Conservation (phyloP, 2,113 vertebrate species). For the Corvus moneduloides region DNA sequence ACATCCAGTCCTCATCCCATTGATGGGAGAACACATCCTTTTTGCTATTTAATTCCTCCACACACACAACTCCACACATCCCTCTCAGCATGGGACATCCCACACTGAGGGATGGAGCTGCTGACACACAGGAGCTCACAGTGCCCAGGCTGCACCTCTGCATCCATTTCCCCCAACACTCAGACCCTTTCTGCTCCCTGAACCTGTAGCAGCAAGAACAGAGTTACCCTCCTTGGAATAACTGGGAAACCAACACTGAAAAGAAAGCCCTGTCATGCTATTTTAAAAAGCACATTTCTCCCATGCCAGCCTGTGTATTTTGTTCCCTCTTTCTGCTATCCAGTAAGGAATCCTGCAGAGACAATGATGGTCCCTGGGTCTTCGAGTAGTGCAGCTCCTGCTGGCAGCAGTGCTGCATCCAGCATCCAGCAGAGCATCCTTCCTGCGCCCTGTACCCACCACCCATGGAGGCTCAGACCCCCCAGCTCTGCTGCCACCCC, state of each 20-base stretch:
- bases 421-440: constrained; percentile 25
- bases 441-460: not conserved
- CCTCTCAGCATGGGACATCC: rapidly evolving
- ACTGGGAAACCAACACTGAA: not conserved
- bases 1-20: not conserved
- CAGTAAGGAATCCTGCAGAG: not conserved
- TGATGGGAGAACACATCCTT: not conserved
- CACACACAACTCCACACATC: rapidly evolving
- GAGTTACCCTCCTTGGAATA: not conserved
- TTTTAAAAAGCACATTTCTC: not conserved
- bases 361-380: not conserved
- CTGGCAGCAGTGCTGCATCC: not conserved
- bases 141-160: not conserved
- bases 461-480: not conserved
- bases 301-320: not conserved
- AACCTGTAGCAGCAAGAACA: not conserved
- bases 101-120: not conserved
- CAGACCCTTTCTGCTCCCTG: not conserved
- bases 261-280: not conserved
- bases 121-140: not conserved
- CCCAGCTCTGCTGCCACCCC: not conserved
- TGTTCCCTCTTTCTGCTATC: not conserved
- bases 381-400: not conserved
- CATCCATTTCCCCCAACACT: not conserved
- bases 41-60: not conserved